phyloP scores from a whole-genome alignment of 2,113 vertebrate species.

The Dipodomys stephensi region DNA sequence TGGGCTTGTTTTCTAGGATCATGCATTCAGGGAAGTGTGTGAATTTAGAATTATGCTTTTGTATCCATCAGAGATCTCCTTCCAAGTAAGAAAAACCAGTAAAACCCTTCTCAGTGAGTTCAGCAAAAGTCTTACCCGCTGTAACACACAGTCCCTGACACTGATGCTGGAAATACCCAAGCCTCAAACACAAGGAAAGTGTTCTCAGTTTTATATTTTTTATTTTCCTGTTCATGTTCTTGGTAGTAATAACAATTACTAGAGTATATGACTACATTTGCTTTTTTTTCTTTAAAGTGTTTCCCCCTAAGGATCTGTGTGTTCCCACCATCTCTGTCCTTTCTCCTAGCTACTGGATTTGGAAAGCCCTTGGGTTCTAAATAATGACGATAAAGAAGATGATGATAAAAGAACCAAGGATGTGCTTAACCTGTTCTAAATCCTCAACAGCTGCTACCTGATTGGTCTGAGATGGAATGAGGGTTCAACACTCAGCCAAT shows the following conservation, averaged over 20 bases:
- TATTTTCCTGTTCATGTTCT: neutral
- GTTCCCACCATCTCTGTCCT: neutral
- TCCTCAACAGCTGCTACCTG: neutral
- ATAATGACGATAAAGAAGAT: neutral
- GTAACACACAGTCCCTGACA: neutral
- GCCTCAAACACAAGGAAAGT: neutral
- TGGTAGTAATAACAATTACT: neutral
- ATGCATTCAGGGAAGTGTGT: neutral
- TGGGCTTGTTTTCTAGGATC: neutral
- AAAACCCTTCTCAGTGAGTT: neutral
- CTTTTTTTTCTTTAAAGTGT: slow-evolving; percentile 6
- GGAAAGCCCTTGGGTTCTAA: neutral
- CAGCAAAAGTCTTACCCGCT: neutral
- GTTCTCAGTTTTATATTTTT: neutral
- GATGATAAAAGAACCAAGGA: neutral
- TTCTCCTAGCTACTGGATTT: neutral
- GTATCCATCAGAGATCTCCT: neutral
- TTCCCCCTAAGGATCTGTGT: neutral
- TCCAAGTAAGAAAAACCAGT: neutral
- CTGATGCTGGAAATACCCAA: neutral
- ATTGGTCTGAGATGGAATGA: neutral
- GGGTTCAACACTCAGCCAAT: neutral
- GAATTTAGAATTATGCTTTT: neutral
- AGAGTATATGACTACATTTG: neutral
- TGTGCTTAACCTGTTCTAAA: neutral